Percentiles rank a stretch among this genome's conserved stretches.
phyloP scores from a whole-genome alignment of 2,797 vertebrate genomes.

The Sebastes matsubarae region DNA sequence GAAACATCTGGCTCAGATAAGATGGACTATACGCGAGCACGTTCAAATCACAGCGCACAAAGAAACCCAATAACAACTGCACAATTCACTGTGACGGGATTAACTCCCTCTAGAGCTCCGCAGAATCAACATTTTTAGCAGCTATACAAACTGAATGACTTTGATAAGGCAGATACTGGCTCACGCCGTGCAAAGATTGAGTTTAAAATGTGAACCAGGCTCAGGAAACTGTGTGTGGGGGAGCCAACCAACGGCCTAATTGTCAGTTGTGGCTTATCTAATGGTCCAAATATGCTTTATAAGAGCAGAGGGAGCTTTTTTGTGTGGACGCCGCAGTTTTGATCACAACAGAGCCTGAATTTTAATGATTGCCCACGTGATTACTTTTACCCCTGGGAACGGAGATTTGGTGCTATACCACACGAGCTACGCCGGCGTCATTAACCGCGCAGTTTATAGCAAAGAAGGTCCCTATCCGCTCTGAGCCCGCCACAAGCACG shows the following conservation, averaged over 20 bases:
- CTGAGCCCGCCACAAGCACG: conserved; percentile 21
- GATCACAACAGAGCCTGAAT: conserved; percentile 52
- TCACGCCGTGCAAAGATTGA: conserved; percentile 32
- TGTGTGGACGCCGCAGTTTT: conserved; percentile 49
- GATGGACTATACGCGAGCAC: conserved; percentile 9
- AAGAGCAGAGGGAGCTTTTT: conserved; percentile 41
- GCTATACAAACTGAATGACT: background rate
- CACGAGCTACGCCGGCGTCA: conserved; percentile 41
- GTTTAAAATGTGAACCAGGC: conserved; percentile 36
- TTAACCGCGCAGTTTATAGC: conserved; percentile 54
- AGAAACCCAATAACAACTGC: background rate
- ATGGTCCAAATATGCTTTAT: conserved; percentile 68
- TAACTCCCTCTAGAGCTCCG: background rate
- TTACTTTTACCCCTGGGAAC: conserved; percentile 52
- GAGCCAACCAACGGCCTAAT: conserved; percentile 49
- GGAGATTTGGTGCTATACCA: conserved; percentile 49
- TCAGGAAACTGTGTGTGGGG: conserved; percentile 40
- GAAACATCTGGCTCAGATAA: conserved; percentile 60
- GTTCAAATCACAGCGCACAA: background rate
- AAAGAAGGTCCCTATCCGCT: conserved; percentile 30
- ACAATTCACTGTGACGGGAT: background rate
- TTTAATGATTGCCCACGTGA: conserved; percentile 50
- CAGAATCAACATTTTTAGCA: conserved; percentile 12
- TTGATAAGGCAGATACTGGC: conserved; percentile 16
- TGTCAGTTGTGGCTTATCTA: conserved; percentile 68